These are phyloP conservation scores for Stramonita haemastoma DNA, from an alignment of 2,888 invertebrate genomes.

Conservation along the genomic window DNA sequence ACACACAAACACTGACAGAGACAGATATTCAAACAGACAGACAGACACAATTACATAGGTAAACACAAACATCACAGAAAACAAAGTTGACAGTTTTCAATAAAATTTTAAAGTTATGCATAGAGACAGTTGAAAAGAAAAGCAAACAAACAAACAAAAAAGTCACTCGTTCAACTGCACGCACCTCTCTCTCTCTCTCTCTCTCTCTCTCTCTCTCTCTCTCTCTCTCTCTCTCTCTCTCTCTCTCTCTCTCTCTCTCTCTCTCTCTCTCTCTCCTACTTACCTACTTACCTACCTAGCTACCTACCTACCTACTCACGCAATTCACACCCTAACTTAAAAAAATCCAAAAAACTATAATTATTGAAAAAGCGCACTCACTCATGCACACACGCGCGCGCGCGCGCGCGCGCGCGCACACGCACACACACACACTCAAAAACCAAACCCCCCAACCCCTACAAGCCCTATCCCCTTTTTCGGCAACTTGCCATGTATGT, in stretches of 20 bases:
- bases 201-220: slow-evolving; percentile 4
- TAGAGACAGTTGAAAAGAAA: background rate
- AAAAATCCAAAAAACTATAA: no score
- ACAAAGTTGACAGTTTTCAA: background rate
- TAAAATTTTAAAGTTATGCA: background rate
- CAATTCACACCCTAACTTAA: background rate
- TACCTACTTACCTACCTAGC: background rate
- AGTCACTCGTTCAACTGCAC: background rate
- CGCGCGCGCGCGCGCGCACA: no score
- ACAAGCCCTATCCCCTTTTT: no score
- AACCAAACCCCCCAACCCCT: no score
- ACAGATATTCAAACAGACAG: background rate
- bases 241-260: slow-evolving; percentile 20
- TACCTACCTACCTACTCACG: background rate
- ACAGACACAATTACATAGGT: background rate
- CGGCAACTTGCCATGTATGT: no score
- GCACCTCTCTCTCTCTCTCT: background rate
- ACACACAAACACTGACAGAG: background rate
- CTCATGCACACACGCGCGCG: no score
- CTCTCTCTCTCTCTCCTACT: background rate
- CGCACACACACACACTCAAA: no score
- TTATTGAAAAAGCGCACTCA: no score
- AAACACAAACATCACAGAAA: background rate
- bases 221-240: slow-evolving; percentile 20
- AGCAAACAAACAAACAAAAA: background rate